phyloP scores from a whole-genome alignment of 2,888 invertebrate genomes.

The Nephrotoma appendiculata region DNA sequence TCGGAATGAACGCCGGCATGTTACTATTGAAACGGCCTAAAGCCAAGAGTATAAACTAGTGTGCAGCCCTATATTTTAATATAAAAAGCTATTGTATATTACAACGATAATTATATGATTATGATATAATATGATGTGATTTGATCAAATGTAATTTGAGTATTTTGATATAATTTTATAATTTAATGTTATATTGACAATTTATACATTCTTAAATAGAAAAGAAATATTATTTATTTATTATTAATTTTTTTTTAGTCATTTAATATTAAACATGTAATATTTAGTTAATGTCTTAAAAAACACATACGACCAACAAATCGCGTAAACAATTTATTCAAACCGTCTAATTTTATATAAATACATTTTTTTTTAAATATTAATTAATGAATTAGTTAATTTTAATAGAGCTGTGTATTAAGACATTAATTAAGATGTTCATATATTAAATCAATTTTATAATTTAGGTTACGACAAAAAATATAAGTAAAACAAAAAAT shows the following conservation, averaged over 20 bases:
- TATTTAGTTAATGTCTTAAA: background rate
- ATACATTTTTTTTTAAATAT: background rate
- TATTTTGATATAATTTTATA: background rate
- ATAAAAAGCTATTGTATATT: background rate
- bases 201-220: background rate
- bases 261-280: background rate
- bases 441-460: background rate
- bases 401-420: background rate
- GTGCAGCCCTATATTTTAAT: background rate
- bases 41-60: constrained; percentile 9
- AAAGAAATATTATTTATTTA: background rate
- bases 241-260: background rate
- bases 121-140: background rate
- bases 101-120: background rate
- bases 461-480: background rate
- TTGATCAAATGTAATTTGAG: background rate
- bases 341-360: background rate
- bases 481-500: background rate
- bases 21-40: constrained; percentile 40
- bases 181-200: background rate
- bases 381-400: background rate
- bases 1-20: constrained; percentile 54
- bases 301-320: background rate
- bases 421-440: background rate
- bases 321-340: background rate